These are phyloP conservation scores for Didymodactylos carnosus DNA, from an alignment of 2,888 invertebrate species.

Conservation along the genomic window DNA sequence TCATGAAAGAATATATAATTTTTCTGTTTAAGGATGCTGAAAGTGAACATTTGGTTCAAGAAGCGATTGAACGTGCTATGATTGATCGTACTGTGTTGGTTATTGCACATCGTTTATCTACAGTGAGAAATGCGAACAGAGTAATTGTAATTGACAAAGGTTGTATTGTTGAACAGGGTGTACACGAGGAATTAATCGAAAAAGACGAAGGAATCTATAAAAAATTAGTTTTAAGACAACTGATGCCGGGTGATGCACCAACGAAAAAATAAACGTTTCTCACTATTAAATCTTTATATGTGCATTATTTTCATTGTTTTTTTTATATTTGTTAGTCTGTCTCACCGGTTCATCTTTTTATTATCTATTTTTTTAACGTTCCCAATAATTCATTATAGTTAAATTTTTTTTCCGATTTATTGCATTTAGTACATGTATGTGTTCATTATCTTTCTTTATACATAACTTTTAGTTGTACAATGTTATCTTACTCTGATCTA, in stretches of 20 bases:
- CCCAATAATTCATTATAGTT: no score
- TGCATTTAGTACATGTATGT: no score
- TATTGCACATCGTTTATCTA: conserved; percentile 29
- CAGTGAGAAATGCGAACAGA: conserved; percentile 23
- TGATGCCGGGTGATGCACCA: conserved; percentile 14
- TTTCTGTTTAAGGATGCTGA: conserved; percentile 31
- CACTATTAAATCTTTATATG: no score
- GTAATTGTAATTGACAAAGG: conserved; percentile 31
- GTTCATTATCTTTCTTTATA: no score
- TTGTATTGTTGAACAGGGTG: conserved; percentile 25
- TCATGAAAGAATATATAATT: conserved; percentile 24
- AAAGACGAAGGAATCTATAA: conserved; percentile 26
- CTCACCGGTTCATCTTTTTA: background rate
- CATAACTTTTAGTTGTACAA: no score
- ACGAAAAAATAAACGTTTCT: no score
- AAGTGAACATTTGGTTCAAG: conserved; percentile 29
- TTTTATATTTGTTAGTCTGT: background rate
- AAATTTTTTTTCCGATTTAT: no score
- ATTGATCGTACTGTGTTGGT: conserved; percentile 27
- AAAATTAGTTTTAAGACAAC: conserved; percentile 25
- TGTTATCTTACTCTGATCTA: no score
- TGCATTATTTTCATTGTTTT: no score
- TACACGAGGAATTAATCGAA: conserved; percentile 24
- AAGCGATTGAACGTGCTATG: conserved; percentile 29
- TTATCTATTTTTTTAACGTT: no score